Base-by-base conservation (phyloP, 2,113 vertebrate species). In the Oncorhynchus clarkii region DNA sequence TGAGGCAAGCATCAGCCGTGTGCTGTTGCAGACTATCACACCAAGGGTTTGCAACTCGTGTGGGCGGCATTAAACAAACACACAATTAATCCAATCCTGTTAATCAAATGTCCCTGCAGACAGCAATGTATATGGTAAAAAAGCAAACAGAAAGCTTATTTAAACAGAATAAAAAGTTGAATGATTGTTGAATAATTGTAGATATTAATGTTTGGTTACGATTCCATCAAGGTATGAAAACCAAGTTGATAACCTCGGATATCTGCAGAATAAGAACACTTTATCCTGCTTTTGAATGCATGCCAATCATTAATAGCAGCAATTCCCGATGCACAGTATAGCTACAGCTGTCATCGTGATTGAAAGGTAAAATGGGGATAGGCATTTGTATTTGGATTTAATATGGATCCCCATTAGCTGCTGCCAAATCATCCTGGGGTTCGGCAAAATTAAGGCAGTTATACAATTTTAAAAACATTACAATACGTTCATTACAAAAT, bases 41-140 rank as follows among this genome's bases (percentile, higher is more conserved):
- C 60, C 65, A 45, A 24, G 68, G 31, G 31, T 70, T 62, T 34
- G 73, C 73, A 65, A 67, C 70, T 24, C 67, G 57, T 70, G 81
- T 84, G 78, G 78, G 79, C 70, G 76, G 66, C 20, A 67, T 77
- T 75, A 67, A 24, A 48, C 67, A 75, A 70, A 79, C 76, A 59
- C 80, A 84, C 80, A 76, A 80, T 82, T 80, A 76, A 80, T 82
- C 64, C 54, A 73, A 3, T 24, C 80, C 67, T 80, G 77, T 74
- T 85, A 84, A 87, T 86, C 87, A 84, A 31, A 76, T 11, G 62
- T 79, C 62, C 68, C 69, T 60, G 73, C 49, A 59, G 77, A 65
- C 62, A 68, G 65, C 29, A 74, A 27, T 34, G 73, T 51, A 45
- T 27, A 76, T 57, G 59, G 34, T 48, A 22, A 45, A 2, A 48